Base-by-base conservation (phyloP, 2,113 vertebrate species). In the Callipepla squamata region DNA sequence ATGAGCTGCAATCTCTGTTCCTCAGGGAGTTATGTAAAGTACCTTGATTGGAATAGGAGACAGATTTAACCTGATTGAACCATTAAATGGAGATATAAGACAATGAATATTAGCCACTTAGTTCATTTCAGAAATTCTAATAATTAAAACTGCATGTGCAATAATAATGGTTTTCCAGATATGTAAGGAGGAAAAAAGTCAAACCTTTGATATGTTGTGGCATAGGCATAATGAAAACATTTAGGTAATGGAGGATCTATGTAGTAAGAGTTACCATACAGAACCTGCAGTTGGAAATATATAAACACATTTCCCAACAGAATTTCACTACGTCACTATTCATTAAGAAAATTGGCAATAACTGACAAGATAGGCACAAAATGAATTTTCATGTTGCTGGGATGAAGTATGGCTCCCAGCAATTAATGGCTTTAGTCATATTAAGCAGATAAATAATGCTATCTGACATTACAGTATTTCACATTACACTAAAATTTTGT, bases 391-490 rank as follows among this genome's bases (percentile, higher is more conserved):
- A 76, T 97, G 97, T 96, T 96, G 95, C 94, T 95, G 93, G 81
- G 93, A 97, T 97, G 97, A 97, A 97, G 96, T 93, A 90, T 97
- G 94, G 97, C 97, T 97, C 70, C 96, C 84, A 97, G 97, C 97
- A 97, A 97, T 97, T 97, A 98, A 95, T 96, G 92, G 87, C 77
- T 97, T 97, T 96, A 96, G 97, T 98, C 96, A 94, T 90, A 96
- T 96, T 96, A 97, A 90, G 95, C 93, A 91, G 95, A 97, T 93
- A 97, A 96, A 96, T 97, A 97, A 98, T 97, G 94, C 96, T 96
- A 97, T 97, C 90, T 98, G 98, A 98, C 98, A 97, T 95, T 95
- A 97, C 97, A 97, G 95, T 98, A 98, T 97, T 98, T 97, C 97
- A 97, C 96, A 96, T 97, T 98, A 97, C 98, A 97, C 93, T 97